phyloP scores from a whole-genome alignment of 2,113 vertebrate genomes.

The Bostrychus sinensis region DNA sequence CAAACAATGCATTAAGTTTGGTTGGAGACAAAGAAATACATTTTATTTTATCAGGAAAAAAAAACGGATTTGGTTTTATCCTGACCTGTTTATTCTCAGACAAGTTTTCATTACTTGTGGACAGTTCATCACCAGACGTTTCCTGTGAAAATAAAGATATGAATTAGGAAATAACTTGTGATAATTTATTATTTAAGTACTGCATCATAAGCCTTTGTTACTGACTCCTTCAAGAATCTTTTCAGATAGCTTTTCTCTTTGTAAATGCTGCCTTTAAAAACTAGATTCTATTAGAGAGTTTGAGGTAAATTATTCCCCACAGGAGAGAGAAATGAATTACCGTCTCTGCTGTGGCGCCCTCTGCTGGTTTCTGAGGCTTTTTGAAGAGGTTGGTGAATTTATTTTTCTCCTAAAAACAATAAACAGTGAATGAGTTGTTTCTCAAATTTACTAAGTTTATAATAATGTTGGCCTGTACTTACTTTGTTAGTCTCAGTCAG shows the following conservation, averaged over 20 bases:
- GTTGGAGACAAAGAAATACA: background rate
- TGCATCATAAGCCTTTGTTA: too few relatives aligned
- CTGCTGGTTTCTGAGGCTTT: conserved; percentile 50
- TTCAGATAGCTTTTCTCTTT: too few relatives aligned
- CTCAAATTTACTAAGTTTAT: too few relatives aligned
- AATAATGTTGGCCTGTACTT: too few relatives aligned
- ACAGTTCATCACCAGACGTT: background rate
- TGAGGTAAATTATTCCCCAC: too few relatives aligned
- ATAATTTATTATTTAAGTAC: background rate
- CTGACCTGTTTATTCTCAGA: conserved; percentile 10
- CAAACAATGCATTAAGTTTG: conserved; percentile 8
- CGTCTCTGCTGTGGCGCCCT: conserved; percentile 38
- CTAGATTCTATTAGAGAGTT: too few relatives aligned
- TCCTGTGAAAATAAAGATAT: background rate
- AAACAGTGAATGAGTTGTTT: too few relatives aligned
- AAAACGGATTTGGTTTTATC: background rate
- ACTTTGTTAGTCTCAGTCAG: conserved; percentile 30
- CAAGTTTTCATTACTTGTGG: background rate
- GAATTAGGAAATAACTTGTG: background rate
- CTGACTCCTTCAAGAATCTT: too few relatives aligned
- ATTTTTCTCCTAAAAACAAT: conserved; percentile 58
- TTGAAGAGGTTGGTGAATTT: conserved; percentile 66
- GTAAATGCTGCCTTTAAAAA: too few relatives aligned
- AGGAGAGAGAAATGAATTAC: conserved; percentile 15
- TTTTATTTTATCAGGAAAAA: background rate